Evolutionary conservation across 2,888 invertebrate species (phyloP).

Genomic region (Synergus itoensis): DNA sequence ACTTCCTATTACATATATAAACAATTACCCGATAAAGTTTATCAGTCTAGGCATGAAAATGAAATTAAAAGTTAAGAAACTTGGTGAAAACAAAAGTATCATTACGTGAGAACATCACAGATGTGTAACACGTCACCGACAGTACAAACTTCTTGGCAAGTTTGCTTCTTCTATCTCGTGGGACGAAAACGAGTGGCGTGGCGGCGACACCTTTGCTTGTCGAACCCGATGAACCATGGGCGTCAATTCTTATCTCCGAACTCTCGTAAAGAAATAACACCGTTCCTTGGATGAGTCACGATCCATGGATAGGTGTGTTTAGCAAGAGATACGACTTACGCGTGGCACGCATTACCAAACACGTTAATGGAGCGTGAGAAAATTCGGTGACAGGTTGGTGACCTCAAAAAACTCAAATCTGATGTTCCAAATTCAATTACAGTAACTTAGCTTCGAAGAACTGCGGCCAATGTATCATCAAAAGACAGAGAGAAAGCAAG

Average conservation of each 20-base stretch:
- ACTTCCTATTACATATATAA: not conserved
- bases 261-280: conserved; percentile 40
- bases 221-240: conserved; percentile 48
- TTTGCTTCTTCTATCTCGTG: conserved; percentile 57
- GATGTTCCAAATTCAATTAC: not conserved
- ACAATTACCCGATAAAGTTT: not conserved
- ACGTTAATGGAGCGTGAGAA: conserved; percentile 50
- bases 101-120: conserved; percentile 6
- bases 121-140: conserved; percentile 49
- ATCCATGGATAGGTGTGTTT: conserved; percentile 50
- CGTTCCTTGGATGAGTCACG: conserved; percentile 48
- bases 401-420: conserved; percentile 4
- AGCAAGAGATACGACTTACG: conserved; percentile 50
- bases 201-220: conserved; percentile 58
- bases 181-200: conserved; percentile 43
- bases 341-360: conserved; percentile 52
- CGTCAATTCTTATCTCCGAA: conserved; percentile 43
- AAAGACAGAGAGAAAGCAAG: too few species aligned
- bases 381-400: conserved; percentile 36
- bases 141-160: conserved; percentile 47
- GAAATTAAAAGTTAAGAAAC: not conserved
- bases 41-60: not conserved
- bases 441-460: not conserved
- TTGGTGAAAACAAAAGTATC: conserved; percentile 10
- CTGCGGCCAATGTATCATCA: not conserved